phyloP scores from a whole-genome alignment of 2,797 vertebrate genomes.

The Cryptoblepharus egeriae region DNA sequence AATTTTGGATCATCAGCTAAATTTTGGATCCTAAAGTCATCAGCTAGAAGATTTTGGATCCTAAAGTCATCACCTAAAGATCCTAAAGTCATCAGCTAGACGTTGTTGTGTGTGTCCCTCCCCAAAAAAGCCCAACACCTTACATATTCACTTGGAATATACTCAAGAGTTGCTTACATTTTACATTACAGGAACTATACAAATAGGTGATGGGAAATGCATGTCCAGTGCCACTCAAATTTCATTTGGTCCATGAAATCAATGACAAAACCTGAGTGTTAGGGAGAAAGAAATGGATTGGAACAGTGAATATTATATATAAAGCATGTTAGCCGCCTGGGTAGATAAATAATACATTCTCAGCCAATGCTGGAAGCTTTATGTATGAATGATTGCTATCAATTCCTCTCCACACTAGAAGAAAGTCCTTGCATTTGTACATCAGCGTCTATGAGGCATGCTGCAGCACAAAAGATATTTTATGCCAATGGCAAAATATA shows the following conservation, averaged over 20 bases:
- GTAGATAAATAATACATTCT: not conserved
- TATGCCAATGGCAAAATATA: not conserved
- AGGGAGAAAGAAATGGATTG: conserved; percentile 2
- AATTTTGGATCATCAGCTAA: not conserved
- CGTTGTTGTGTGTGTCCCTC: too few species aligned
- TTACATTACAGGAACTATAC: conserved; percentile 2
- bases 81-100: not conserved
- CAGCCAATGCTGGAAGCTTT: not conserved
- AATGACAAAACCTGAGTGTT: not conserved
- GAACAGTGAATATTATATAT: not conserved
- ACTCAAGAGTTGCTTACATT: not conserved
- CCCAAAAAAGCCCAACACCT: conserved; percentile 4
- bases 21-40: not conserved
- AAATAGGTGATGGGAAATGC: not conserved
- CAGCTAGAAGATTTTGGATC: not conserved
- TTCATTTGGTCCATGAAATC: not conserved
- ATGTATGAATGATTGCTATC: too few species aligned
- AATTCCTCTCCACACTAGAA: not conserved
- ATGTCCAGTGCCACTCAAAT: not conserved
- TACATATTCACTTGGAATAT: not conserved
- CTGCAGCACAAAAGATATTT: not conserved
- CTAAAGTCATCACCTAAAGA: too few species aligned
- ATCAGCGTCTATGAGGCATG: not conserved
- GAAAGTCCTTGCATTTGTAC: not conserved
- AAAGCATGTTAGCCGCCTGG: conserved; percentile 9